phyloP scores from a whole-genome alignment of 2,113 vertebrate genomes.

The Xenopus borealis region DNA sequence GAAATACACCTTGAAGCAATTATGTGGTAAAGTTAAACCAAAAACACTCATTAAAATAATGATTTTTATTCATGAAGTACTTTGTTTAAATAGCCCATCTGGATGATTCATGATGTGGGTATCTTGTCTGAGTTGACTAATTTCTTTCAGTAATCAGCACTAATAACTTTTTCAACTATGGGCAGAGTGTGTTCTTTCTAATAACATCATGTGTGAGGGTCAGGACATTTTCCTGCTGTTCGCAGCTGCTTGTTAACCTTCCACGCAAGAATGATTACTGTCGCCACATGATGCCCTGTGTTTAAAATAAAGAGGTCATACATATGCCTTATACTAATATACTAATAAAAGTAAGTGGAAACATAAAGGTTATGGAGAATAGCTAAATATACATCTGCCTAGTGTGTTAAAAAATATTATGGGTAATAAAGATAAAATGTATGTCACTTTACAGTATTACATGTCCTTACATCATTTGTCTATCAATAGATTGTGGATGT shows the following conservation, averaged over 20 bases:
- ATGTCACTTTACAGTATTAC: too few species aligned
- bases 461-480: too few species aligned
- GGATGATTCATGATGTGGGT: constrained; percentile 55
- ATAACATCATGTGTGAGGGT: constrained; percentile 49
- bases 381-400: too few species aligned
- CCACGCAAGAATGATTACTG: constrained; percentile 50
- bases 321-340: background rate
- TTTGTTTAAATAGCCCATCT: constrained; percentile 56
- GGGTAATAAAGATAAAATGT: too few species aligned
- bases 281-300: constrained; percentile 47
- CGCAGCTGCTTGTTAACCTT: constrained; percentile 53
- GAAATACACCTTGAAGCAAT: constrained; percentile 5
- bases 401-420: too few species aligned
- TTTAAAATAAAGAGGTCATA: constrained; percentile 21
- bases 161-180: background rate
- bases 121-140: constrained; percentile 55
- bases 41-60: constrained; percentile 21
- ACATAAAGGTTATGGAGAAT: background rate
- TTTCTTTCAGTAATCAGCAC: constrained; percentile 58
- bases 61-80: constrained; percentile 45
- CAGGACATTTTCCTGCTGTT: constrained; percentile 55
- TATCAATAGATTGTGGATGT: too few species aligned
- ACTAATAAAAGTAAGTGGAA: constrained; percentile 2
- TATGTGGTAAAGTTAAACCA: constrained; percentile 11
- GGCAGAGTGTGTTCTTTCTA: too few species aligned